Conservation (phyloP, 1,140 invertebrate species). For the Ostrea edulis region DNA sequence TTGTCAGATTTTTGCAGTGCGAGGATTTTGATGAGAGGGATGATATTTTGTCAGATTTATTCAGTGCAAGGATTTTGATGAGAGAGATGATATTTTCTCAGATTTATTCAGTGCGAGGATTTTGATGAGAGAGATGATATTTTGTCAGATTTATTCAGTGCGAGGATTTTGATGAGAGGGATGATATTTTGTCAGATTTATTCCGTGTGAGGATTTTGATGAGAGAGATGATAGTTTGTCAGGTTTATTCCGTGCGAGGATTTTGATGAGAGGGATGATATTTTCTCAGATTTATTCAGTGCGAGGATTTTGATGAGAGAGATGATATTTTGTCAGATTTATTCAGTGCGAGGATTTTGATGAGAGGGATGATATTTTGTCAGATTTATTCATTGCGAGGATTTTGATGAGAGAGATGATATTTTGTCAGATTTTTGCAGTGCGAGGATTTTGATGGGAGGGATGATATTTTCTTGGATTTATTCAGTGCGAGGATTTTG, state of each 20-base stretch:
- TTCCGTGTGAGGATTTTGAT: constrained; percentile 70
- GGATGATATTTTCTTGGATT: constrained; percentile 72
- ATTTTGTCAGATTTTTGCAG: constrained; percentile 73
- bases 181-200: constrained; percentile 73
- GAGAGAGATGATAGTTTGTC: constrained; percentile 57
- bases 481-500: constrained; percentile 70
- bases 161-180: constrained; percentile 64
- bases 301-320: constrained; percentile 66
- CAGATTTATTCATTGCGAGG: constrained; percentile 75
- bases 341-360: constrained; percentile 70
- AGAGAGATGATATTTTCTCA: constrained; percentile 63
- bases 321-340: constrained; percentile 73
- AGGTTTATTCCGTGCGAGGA: constrained; percentile 75
- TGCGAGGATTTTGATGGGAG: constrained; percentile 69
- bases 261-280: constrained; percentile 60
- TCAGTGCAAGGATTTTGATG: constrained; percentile 69
- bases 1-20: constrained; percentile 74
- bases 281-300: constrained; percentile 74
- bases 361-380: constrained; percentile 56
- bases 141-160: constrained; percentile 74
- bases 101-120: constrained; percentile 74
- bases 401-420: constrained; percentile 63
- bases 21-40: constrained; percentile 63
- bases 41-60: constrained; percentile 74
- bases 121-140: constrained; percentile 60